Evolutionary conservation across 2,113 vertebrate genomes (phyloP).

Genomic region (Corythaeola cristata): DNA sequence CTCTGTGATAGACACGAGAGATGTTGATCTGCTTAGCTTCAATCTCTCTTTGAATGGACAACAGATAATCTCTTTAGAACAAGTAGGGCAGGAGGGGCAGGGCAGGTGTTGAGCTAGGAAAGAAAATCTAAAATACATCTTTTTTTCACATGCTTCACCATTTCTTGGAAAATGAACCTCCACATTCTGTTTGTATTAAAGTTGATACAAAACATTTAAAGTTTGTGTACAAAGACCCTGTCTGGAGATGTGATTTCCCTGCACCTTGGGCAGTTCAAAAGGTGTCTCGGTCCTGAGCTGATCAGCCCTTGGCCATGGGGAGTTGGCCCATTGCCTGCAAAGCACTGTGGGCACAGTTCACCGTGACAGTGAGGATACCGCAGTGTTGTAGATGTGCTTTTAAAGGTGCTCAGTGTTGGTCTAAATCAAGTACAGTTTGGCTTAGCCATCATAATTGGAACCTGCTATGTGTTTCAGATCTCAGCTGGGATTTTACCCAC

Average conservation of each 20-base stretch:
- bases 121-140: not conserved
- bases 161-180: not conserved
- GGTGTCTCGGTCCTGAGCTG: not conserved
- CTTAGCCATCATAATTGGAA: not conserved
- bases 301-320: not conserved
- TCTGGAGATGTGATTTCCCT: not conserved
- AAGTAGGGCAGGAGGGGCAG: slow-evolving; percentile 70
- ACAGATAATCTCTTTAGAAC: slow-evolving; percentile 83
- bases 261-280: not conserved
- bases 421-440: not conserved
- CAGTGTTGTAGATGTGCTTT: not conserved
- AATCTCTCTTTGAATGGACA: slow-evolving; percentile 78
- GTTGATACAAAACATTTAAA: not conserved
- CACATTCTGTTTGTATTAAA: not conserved
- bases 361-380: not conserved
- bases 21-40: slow-evolving; percentile 86
- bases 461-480: not conserved
- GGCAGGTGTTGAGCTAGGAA: not conserved
- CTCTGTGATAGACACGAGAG: slow-evolving; percentile 52
- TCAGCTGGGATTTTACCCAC: not conserved
- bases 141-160: not conserved
- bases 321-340: not conserved
- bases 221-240: not conserved
- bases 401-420: not conserved
- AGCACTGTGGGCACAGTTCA: not conserved